A percentile compares a stretch with the other conserved stretches of the same genome.
These are phyloP conservation scores for Euspilapteryx auroguttella DNA, from an alignment of 2,888 invertebrate genomes.

Conservation along the genomic window DNA sequence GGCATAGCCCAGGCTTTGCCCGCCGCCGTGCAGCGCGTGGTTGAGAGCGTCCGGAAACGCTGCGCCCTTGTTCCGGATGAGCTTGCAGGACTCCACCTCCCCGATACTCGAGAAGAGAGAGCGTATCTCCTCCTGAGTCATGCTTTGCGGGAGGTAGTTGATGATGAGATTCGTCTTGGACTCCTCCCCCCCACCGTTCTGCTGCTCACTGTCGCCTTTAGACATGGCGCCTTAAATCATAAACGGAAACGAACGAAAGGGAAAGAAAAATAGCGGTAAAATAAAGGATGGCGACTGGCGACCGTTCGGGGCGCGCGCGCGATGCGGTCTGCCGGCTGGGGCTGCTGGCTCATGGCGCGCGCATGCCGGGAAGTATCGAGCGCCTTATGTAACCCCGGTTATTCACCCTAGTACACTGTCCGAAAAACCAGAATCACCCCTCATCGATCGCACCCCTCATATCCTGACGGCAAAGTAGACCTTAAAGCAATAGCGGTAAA, in stretches of 20 bases:
- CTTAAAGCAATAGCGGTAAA: no score
- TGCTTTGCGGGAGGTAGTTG: slow-evolving; percentile 99
- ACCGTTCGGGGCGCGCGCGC: slow-evolving; percentile 50
- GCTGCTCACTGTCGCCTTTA: slow-evolving; percentile 85
- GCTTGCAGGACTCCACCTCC: slow-evolving; percentile 98
- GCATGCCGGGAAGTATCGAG: slow-evolving; percentile 40
- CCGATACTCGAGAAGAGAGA: slow-evolving; percentile 98
- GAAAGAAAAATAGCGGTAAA: slow-evolving; percentile 61
- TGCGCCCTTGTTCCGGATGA: slow-evolving; percentile 97
- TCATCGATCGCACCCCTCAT: no score
- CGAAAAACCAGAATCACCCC: slow-evolving; percentile 53
- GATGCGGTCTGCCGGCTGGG: slow-evolving; percentile 27
- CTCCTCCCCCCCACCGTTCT: slow-evolving; percentile 86
- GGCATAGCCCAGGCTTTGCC: slow-evolving; percentile 99
- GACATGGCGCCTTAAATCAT: slow-evolving; percentile 69
- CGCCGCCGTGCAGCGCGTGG: slow-evolving; percentile 67
- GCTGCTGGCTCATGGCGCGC: slow-evolving; percentile 10
- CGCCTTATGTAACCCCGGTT: slow-evolving; percentile 51
- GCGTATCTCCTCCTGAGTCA: slow-evolving; percentile 99
- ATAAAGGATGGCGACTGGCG: slow-evolving; percentile 43
- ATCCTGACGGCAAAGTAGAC: no score
- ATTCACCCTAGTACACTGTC: slow-evolving; percentile 59
- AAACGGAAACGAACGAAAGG: slow-evolving; percentile 61
- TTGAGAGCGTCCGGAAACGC: slow-evolving; percentile 70
- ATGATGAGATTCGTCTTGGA: slow-evolving; percentile 99